phyloP scores from a whole-genome alignment of 2,888 invertebrate species.

The Pristionchus exspectatus region DNA sequence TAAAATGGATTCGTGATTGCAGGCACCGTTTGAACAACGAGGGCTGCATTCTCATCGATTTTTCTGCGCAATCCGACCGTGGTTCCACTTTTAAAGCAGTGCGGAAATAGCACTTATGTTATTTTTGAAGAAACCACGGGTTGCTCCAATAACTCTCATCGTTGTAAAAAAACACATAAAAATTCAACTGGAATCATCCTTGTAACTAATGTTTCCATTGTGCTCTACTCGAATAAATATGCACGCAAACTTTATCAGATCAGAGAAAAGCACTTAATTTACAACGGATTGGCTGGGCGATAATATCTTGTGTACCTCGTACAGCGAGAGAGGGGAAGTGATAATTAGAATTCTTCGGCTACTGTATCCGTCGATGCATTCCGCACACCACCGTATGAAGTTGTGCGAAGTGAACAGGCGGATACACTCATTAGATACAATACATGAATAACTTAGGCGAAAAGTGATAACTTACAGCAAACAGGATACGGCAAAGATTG shows the following conservation, averaged over 20 bases:
- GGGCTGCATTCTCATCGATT: neutral
- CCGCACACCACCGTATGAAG: no score
- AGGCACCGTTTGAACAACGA: neutral
- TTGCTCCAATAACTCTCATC: no score
- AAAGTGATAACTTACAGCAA: neutral
- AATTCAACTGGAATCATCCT: no score
- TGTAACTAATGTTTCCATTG: no score
- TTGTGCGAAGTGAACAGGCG: no score
- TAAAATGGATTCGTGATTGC: neutral
- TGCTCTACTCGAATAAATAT: neutral
- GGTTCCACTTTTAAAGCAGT: neutral
- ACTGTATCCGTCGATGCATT: no score
- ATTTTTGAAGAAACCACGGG: neutral
- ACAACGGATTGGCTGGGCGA: neutral
- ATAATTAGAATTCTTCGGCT: neutral
- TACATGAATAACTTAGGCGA: neutral
- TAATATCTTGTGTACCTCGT: slow-evolving; percentile 3
- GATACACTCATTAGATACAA: neutral
- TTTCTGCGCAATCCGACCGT: neutral
- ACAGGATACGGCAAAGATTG: neutral
- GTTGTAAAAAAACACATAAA: no score
- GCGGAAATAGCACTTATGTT: neutral
- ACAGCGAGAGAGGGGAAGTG: neutral
- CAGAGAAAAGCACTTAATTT: neutral
- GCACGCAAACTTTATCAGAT: slow-evolving; percentile 12